Percentiles rank a stretch among this genome's conserved stretches.
Evolutionary conservation across 2,888 invertebrate genomes (phyloP).

Genomic region (Pterobdella sp.): DNA sequence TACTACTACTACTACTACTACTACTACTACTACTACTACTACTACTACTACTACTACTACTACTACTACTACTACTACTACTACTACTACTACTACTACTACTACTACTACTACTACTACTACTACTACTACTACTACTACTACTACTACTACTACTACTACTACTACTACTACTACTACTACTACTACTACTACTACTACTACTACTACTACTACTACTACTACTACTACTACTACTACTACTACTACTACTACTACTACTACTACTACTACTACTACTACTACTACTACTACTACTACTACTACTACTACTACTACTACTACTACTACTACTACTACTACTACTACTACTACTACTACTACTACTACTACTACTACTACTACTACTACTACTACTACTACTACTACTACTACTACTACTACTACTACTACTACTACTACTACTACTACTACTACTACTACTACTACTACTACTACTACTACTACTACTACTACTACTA

Average conservation of each 20-base stretch:
- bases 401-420: not conserved
- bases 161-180: not conserved
- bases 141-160: not conserved
- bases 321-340: not conserved
- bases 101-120: not conserved
- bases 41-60: not conserved
- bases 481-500: not conserved
- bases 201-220: not conserved
- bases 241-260: not conserved
- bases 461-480: not conserved
- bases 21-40: not conserved
- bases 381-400: not conserved
- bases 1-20: constrained; percentile 2
- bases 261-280: not conserved
- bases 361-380: constrained; percentile 12
- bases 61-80: not conserved
- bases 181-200: not conserved
- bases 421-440: not conserved
- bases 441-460: not conserved
- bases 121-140: not conserved
- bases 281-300: not conserved
- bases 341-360: constrained; percentile 6
- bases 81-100: not conserved
- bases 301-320: not conserved
- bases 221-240: not conserved